Evolutionary conservation across 2,797 vertebrate species (phyloP).

Genomic region (Galago senegalensis): DNA sequence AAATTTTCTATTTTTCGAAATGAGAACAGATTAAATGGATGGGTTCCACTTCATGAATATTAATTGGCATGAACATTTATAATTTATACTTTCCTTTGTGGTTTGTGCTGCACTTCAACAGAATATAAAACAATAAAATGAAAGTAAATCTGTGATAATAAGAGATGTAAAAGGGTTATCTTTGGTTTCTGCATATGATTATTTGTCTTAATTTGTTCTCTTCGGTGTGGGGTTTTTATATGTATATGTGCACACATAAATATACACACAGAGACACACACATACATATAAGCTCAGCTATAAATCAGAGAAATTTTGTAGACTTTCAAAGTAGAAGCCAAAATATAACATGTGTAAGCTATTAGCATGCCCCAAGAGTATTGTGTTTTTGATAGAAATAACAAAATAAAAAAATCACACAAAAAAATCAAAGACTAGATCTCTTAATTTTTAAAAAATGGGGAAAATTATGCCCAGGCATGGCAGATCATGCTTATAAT

Average conservation of each 20-base stretch:
- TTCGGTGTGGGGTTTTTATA: neutral
- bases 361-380: neutral
- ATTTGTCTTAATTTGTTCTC: neutral
- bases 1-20: neutral
- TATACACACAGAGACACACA: neutral
- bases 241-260: neutral
- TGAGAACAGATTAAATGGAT: neutral
- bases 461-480: neutral
- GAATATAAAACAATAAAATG: neutral
- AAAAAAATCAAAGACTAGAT: neutral
- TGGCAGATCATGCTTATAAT: no score
- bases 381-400: neutral
- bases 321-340: neutral
- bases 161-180: neutral
- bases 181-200: neutral
- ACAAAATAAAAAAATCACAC: neutral
- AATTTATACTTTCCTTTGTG: neutral
- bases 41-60: slow-evolving; percentile 11
- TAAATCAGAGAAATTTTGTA: neutral
- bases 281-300: neutral
- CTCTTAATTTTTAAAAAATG: neutral
- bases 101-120: neutral
- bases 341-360: neutral
- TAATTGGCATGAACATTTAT: neutral
- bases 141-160: neutral